Conservation (phyloP, 2,797 vertebrate genomes). For the Darevskia nairensis region DNA sequence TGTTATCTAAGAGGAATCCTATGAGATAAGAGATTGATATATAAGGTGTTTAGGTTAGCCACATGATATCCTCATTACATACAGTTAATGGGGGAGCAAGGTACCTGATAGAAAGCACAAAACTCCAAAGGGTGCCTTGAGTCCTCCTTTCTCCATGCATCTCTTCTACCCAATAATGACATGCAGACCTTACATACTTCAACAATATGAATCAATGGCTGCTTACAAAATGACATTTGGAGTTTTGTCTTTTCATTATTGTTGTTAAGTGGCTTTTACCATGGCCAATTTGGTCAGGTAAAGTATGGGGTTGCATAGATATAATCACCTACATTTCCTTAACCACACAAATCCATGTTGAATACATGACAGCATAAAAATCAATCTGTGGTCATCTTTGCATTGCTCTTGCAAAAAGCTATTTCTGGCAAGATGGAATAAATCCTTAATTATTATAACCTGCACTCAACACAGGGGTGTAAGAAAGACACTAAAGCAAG, state of each 20-base stretch:
- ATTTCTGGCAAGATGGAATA: background rate
- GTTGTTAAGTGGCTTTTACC: background rate
- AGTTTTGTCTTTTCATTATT: background rate
- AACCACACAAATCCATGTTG: background rate
- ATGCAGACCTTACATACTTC: background rate
- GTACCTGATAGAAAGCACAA: background rate
- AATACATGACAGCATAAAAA: background rate
- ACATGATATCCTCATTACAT: background rate
- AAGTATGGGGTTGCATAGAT: background rate
- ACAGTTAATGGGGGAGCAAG: background rate
- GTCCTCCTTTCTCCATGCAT: background rate
- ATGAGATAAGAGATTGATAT: background rate
- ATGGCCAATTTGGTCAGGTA: background rate
- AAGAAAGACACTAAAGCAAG: slow-evolving; percentile 72
- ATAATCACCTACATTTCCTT: background rate
- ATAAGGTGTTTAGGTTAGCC: background rate
- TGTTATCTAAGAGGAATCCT: background rate
- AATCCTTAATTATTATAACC: background rate
- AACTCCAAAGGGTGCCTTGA: background rate
- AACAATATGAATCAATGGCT: background rate
- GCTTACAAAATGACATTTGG: background rate
- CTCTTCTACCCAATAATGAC: background rate
- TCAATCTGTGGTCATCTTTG: background rate
- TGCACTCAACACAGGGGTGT: slow-evolving; percentile 1
- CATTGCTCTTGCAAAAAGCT: background rate